Base-by-base conservation (phyloP, 2,888 invertebrate species). In the Cephonodes hylas region DNA sequence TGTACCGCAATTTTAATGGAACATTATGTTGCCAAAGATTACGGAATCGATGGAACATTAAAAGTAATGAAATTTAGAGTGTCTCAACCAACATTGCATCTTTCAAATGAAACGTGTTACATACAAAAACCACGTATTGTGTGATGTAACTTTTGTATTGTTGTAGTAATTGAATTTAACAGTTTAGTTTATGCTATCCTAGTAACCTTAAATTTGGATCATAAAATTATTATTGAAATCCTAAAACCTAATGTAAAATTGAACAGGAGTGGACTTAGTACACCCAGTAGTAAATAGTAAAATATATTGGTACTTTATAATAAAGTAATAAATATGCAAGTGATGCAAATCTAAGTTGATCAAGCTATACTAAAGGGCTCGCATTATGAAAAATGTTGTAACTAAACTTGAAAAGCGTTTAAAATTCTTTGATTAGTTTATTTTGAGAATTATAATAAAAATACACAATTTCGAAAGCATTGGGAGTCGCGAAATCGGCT, bases 141-240 rank as follows among this genome's bases (percentile, higher is more conserved):
- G 68, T 72, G 66, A 71, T 58, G 64, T 70, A 74, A 74, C 64
- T 62, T 67, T 66, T 23, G 31, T 31, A 57, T 57, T 31, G 44
- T 57, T 57, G 31, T 66, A 63, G 67, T 68, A 65, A 66, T 63
- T 58, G 22, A 66, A 71, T 68, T 63, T 64, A 61, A 58, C 61
- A 57, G 62, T 46, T 10, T 20, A 13, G 48, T 13, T 27, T 15
- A 25, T n/a, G n/a, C n/a, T 48, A 15, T 25, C 27, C 7, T 8
- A 27, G 27, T 5, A 27, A 7, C 27, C 15, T 15, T 13, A n/a
- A 27, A 48, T 46, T 23, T 23, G 13, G 23, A 23, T 46, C 8
- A 22, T 45, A 10, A n/a, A n/a, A n/a, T 45, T 45, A 1, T 2
- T 45, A 10, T 45, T 45, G n/a, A n/a, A n/a, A n/a, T n/a, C n/a